These are phyloP conservation scores for Epirrhoe alternata DNA, from an alignment of 2,888 invertebrate species.

Conservation along the genomic window DNA sequence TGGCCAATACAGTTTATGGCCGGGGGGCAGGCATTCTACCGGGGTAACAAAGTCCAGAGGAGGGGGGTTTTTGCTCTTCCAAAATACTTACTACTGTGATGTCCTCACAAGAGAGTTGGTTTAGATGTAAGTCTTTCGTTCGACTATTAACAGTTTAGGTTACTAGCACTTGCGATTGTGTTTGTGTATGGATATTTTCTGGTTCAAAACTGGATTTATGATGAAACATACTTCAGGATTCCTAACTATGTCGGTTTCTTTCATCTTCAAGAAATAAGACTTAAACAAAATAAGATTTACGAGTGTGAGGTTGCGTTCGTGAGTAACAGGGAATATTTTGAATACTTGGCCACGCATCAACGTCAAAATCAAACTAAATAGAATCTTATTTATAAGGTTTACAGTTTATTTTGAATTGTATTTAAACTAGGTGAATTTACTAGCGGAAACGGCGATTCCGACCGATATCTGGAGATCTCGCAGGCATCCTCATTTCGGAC, in stretches of 20 bases:
- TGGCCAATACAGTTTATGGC: no score
- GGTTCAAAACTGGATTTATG: background rate
- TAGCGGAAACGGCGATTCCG: slow-evolving; percentile 26
- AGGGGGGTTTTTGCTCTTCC: no score
- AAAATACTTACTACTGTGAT: no score
- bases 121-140: no score
- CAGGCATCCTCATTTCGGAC: slow-evolving; percentile 24
- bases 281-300: slow-evolving; percentile 22
- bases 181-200: background rate
- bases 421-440: slow-evolving; percentile 12
- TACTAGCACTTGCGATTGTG: background rate
- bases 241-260: slow-evolving; percentile 17
- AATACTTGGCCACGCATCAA: slow-evolving; percentile 31
- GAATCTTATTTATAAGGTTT: background rate
- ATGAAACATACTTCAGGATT: slow-evolving; percentile 13
- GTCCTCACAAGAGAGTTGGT: no score
- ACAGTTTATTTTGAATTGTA: background rate
- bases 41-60: no score
- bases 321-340: slow-evolving; percentile 20
- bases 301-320: slow-evolving; percentile 6
- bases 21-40: no score
- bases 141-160: no score
- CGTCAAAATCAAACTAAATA: background rate
- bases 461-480: slow-evolving; percentile 25
- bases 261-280: slow-evolving; percentile 15